Base-by-base conservation (phyloP, 1,140 invertebrate species). In the Phortica variegata region DNA sequence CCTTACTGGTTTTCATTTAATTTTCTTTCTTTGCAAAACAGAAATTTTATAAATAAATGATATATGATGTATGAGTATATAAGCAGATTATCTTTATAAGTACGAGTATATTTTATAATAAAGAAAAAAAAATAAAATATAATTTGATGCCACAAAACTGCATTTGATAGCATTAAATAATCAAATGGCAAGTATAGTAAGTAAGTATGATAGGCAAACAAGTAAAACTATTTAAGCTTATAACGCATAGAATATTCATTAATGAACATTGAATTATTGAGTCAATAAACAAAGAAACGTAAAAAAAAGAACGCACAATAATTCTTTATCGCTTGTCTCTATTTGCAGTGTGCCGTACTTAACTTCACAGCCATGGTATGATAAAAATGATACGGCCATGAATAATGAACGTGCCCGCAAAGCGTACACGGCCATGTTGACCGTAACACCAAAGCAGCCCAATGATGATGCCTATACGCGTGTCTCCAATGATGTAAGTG, bases 341-440 rank as follows among this genome's bases (percentile, higher is more conserved):
- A 10, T n/a, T 55, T 65, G 5, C 42, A 76, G 74, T 29, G 68
- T 69, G 21, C 61, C 69, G 13, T 66, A 73, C 46, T 54, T 66
- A 43, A 61, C 61, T 13, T 65, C 66, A 23, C 79, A 86, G 53
- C 92, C 93, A 0, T 98, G 95, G 95, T 86, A 85, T 58, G 82
- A 89, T 43, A 81, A 84, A 52, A 82, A 83, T 21, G 94, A 96
- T 66, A 87, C 86, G 0, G 78, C 82, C 0, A 88, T 89, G 47
- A 83, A 85, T 32, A 98, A 98, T 75, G 82, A 87, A 54, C 83
- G 87, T 53, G 95, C 95, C 0, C 83, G 84, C 69, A 85, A 88
- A 65, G 95, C 95, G 0, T 98, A 93, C 77, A 87, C 90, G 51
- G 87, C 93, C 0, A 78, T 98, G 40, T 81, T 97, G 38, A 97